phyloP scores from a whole-genome alignment of 2,797 vertebrate genomes.

The Tinamus major region DNA sequence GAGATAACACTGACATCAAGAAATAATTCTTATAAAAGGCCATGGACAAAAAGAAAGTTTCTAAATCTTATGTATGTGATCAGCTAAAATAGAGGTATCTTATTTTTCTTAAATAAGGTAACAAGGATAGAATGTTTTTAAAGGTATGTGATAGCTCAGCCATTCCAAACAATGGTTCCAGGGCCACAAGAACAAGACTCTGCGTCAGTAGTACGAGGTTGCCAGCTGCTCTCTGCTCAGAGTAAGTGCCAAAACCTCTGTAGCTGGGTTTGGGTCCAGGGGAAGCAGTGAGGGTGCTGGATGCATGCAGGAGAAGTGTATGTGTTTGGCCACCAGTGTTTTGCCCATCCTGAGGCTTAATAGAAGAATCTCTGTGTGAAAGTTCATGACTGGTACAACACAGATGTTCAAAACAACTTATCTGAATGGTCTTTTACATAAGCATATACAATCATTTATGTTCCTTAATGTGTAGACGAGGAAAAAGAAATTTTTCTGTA shows the following conservation, averaged over 20 bases:
- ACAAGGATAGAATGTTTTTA: background rate
- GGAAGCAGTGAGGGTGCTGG: background rate
- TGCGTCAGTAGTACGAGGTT: background rate
- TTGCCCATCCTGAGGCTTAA: background rate
- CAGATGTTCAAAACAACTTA: background rate
- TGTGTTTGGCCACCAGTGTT: rapidly evolving
- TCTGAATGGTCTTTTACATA: background rate
- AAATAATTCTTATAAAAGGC: background rate
- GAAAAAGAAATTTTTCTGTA: background rate
- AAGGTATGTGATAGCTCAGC: background rate
- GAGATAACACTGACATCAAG: background rate
- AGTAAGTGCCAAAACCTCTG: background rate
- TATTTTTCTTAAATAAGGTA: background rate
- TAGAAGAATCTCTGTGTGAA: background rate
- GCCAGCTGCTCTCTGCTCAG: background rate
- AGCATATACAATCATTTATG: background rate
- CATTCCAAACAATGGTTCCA: background rate
- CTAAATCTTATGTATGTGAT: background rate
- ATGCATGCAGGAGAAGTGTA: background rate
- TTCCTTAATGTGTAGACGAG: background rate
- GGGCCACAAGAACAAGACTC: rapidly evolving
- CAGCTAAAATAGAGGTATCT: background rate
- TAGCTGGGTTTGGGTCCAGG: rapidly evolving
- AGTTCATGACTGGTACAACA: background rate
- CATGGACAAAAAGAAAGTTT: background rate